Evolutionary conservation across 1,140 invertebrate genomes (phyloP), one percentile per base, ranked within the genome.

Genomic region (Rhagoletis pomonella): DNA sequence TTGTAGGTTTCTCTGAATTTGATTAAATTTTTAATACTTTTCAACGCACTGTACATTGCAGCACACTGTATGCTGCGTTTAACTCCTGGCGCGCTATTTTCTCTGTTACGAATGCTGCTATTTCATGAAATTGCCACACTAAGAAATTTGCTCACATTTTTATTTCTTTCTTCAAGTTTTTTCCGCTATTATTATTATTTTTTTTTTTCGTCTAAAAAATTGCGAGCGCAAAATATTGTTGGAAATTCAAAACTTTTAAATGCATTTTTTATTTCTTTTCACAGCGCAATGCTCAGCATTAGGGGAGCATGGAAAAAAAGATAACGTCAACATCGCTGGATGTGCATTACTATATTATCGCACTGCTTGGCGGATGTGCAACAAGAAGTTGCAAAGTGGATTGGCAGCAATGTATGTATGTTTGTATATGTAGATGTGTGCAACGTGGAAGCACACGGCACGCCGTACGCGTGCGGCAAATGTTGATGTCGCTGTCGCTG

Each of bases 291-390:
- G 50, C 73, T 7, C 73, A 0, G 9, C n/a, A 14, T 4, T 1
- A 62, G 60, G 4, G 60, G 17, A 14, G 44, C 50, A 39, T n/a
- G 73, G 14, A 42, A 12, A 19, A 81, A 81, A 81, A 10, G 47
- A 55, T 81, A 55, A 81, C 29, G 47, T 10, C 47, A 55, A 14
- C 73, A 55, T 19, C 73, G 73, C 14, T 19, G 73, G 73, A 81
- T 81, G 73, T 81, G 50, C 47, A 81, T 81, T 81, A 77, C 39
- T 77, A 81, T 81, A 58, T 81, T 81, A 81, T 81, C n/a, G 17
- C n/a, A n/a, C n/a, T 81, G 73, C 19, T 19, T 55, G 73, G 47
- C 73, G 47, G 73, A 19, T 81, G 69, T 47, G 42, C 42, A 42
- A 47, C 3, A 50, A 55, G 73, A n/a, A 55, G 44, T 55, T 19